Evolutionary conservation across 2,113 vertebrate species (phyloP).

Genomic region (Protobothrops mucrosquamatus): DNA sequence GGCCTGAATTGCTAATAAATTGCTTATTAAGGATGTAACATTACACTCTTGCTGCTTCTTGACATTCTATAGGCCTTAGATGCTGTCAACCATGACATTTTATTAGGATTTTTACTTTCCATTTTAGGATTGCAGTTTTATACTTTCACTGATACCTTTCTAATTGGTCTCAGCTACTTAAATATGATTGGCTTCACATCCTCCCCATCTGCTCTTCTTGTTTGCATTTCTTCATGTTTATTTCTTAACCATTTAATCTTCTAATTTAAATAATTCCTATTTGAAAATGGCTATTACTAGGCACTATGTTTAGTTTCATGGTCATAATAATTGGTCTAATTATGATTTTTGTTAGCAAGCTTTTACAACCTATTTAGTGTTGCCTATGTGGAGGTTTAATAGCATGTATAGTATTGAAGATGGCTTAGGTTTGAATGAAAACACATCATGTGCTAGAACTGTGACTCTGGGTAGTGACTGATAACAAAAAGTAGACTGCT

Average conservation of each 20-base stretch:
- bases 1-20: conserved; percentile 29
- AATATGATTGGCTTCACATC: conserved; percentile 39
- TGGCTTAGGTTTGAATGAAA: not conserved
- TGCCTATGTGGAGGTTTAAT: not conserved
- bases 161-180: conserved; percentile 48
- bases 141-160: conserved; percentile 29
- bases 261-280: conserved; percentile 14
- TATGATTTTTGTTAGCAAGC: not conserved
- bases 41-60: conserved; percentile 37
- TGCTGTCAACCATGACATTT: conserved; percentile 20
- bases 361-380: not conserved
- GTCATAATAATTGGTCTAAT: not conserved
- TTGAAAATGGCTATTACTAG: conserved; percentile 24
- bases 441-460: not conserved
- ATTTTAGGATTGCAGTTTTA: conserved; percentile 20
- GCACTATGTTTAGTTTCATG: not conserved
- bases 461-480: not conserved
- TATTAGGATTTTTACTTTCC: conserved; percentile 32
- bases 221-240: conserved; percentile 17
- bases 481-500: not conserved
- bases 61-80: conserved; percentile 24
- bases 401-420: not conserved
- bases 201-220: conserved; percentile 25
- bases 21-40: conserved; percentile 31
- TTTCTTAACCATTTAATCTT: conserved; percentile 45